A percentile compares a stretch with the other conserved stretches of the same genome.
Conservation (phyloP, 2,113 vertebrate genomes). For the Egretta garzetta region DNA sequence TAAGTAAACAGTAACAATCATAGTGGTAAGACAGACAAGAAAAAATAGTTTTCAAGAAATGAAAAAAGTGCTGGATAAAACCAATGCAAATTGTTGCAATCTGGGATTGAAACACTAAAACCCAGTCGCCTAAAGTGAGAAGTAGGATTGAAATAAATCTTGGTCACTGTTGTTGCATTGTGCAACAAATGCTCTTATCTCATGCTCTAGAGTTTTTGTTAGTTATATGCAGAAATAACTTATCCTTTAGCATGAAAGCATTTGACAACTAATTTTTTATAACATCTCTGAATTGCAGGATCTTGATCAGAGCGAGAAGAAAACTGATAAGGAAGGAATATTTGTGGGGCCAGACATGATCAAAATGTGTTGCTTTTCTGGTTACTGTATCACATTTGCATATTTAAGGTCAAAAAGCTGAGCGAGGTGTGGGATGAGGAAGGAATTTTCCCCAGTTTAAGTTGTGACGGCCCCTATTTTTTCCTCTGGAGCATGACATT, state of each 20-base stretch:
- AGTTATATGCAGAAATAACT: not conserved
- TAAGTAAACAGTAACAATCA: not conserved
- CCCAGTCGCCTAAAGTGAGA: not conserved
- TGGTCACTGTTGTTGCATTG: not conserved
- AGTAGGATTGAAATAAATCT: not conserved
- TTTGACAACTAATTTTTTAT: not conserved
- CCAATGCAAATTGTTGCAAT: not conserved
- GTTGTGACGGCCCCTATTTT: not conserved
- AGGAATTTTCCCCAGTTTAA: not conserved
- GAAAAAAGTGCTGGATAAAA: not conserved
- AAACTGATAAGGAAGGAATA: not conserved
- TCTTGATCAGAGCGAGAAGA: not conserved
- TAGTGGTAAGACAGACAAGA: not conserved
- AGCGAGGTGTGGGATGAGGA: not conserved
- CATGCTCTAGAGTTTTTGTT: not conserved
- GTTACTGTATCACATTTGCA: not conserved
- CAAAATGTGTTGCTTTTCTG: not conserved
- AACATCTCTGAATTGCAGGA: not conserved
- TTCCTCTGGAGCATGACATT: not conserved
- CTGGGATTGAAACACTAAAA: not conserved
- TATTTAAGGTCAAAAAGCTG: not conserved
- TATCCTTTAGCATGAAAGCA: not conserved
- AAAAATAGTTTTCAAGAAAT: not conserved
- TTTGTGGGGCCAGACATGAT: not conserved
- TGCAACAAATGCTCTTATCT: not conserved